phyloP scores from a whole-genome alignment of 2,113 vertebrate species.

The Barnardius zonarius region DNA sequence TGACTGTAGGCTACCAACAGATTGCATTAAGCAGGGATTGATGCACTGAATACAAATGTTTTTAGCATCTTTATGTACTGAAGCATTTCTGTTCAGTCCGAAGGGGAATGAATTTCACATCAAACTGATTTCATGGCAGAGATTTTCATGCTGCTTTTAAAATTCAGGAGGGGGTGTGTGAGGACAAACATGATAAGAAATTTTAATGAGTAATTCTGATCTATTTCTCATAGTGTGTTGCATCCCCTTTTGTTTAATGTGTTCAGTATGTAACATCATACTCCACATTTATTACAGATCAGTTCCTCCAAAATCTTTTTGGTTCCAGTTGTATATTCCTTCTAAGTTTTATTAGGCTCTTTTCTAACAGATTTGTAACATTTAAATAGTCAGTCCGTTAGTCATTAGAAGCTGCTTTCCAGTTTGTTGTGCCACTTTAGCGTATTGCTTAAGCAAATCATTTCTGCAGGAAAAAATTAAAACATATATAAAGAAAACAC shows the following conservation, averaged over 20 bases:
- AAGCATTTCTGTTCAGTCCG: background rate
- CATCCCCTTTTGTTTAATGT: background rate
- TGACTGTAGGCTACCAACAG: constrained; percentile 24
- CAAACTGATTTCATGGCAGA: background rate
- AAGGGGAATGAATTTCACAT: background rate
- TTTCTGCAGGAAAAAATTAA: constrained; percentile 31
- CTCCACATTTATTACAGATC: background rate
- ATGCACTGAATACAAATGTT: constrained; percentile 36
- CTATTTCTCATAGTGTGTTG: background rate
- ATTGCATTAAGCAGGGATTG: constrained; percentile 26
- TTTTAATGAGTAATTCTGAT: background rate
- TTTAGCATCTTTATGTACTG: background rate
- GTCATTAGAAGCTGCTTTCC: constrained; percentile 20
- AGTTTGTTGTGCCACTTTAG: background rate
- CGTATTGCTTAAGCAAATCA: background rate
- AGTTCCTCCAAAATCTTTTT: constrained; percentile 4
- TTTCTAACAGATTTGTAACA: background rate
- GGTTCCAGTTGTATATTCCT: background rate
- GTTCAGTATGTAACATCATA: background rate
- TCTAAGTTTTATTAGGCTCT: constrained; percentile 1
- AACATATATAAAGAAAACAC: constrained; percentile 6
- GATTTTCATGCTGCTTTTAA: constrained; percentile 8
- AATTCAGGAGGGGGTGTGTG: background rate
- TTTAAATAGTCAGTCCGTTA: constrained; percentile 19
- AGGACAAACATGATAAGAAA: background rate